phyloP scores from a whole-genome alignment of 2,888 invertebrate species.

The Mongoloraphidia duomilia region DNA sequence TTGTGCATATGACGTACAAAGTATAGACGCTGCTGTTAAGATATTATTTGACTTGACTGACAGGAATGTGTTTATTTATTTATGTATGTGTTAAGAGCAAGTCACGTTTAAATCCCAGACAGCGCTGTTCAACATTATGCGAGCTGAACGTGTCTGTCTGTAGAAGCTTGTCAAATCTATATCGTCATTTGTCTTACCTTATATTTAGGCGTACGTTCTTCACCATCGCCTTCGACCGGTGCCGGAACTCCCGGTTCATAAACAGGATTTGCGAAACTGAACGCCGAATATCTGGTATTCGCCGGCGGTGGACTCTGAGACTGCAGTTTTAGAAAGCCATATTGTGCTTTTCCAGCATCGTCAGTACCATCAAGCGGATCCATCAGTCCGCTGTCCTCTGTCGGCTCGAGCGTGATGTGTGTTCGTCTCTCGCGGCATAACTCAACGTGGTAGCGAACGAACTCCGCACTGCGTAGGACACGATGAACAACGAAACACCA shows the following conservation, averaged over 20 bases:
- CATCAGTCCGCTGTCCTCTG: slow-evolving; percentile 68
- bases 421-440: slow-evolving; percentile 58
- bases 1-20: too few relatives aligned
- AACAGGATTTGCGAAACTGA: slow-evolving; percentile 74
- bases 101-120: too few relatives aligned
- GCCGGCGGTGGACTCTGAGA: slow-evolving; percentile 41
- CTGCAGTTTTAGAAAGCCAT: slow-evolving; percentile 64
- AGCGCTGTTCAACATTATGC: too few relatives aligned
- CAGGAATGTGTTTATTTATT: too few relatives aligned
- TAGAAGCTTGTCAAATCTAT: slow-evolving; percentile 26
- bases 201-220: background rate
- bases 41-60: too few relatives aligned
- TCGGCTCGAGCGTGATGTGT: slow-evolving; percentile 68
- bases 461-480: slow-evolving; percentile 61
- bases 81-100: too few relatives aligned
- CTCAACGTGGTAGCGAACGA: slow-evolving; percentile 69
- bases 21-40: too few relatives aligned
- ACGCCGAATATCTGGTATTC: slow-evolving; percentile 39
- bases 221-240: slow-evolving; percentile 24
- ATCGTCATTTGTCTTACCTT: slow-evolving; percentile 13
- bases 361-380: slow-evolving; percentile 39
- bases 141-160: too few relatives aligned
- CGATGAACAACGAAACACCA: slow-evolving; percentile 67
- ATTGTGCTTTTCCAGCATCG: slow-evolving; percentile 40
- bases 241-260: slow-evolving; percentile 58